Evolutionary conservation across 2,888 invertebrate species (phyloP).

Genomic region (Synergus laeviventris): DNA sequence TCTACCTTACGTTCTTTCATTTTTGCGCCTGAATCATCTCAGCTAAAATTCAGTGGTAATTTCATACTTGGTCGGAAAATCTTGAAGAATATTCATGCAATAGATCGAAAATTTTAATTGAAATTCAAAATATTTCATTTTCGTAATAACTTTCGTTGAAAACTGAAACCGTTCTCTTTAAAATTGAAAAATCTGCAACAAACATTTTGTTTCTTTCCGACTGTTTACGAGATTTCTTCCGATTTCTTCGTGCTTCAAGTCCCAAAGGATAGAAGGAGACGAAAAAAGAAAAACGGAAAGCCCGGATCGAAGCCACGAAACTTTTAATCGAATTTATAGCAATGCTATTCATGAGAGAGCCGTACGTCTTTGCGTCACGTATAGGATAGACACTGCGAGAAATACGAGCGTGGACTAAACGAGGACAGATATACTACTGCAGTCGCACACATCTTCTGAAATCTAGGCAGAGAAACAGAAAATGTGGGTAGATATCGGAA

Average conservation of each 20-base stretch:
- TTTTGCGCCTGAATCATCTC: neutral
- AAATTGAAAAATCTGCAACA: neutral
- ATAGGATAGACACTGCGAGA: constrained; percentile 59
- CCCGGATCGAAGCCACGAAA: constrained; percentile 66
- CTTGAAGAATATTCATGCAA: no score
- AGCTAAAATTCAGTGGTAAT: neutral
- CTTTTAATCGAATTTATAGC: constrained; percentile 75
- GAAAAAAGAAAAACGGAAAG: constrained; percentile 60
- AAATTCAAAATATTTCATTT: no score
- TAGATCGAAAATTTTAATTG: neutral
- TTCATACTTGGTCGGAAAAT: neutral
- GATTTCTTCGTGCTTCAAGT: constrained; percentile 52
- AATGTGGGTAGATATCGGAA: constrained; percentile 9
- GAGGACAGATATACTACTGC: constrained; percentile 33
- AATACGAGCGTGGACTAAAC: constrained; percentile 41
- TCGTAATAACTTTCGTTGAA: no score
- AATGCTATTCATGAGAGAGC: constrained; percentile 74
- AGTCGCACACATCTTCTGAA: constrained; percentile 13
- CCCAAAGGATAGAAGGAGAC: constrained; percentile 42
- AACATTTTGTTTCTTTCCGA: constrained; percentile 45
- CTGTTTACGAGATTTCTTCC: constrained; percentile 61
- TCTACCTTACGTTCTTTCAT: neutral
- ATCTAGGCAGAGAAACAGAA: constrained; percentile 35
- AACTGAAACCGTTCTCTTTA: neutral
- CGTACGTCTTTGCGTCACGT: constrained; percentile 71